A percentile compares a stretch with the other conserved stretches of the same genome.
Evolutionary conservation across 2,113 vertebrate genomes (phyloP).

Genomic region (Spheniscus mendiculus): DNA sequence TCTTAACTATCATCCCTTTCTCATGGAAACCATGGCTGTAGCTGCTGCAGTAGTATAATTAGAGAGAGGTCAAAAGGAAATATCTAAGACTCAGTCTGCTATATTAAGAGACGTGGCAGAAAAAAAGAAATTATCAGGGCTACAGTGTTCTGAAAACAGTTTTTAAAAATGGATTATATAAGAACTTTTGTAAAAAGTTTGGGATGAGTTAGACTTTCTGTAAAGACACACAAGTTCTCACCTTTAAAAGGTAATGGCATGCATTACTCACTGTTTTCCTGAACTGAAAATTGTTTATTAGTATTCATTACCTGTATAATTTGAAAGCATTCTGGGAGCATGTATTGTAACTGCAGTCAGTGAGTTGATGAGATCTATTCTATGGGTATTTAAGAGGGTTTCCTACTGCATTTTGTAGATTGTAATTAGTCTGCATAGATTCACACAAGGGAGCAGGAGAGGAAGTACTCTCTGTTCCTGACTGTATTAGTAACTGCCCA

Average conservation of each 20-base stretch:
- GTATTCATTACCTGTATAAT: neutral
- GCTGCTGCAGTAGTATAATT: neutral
- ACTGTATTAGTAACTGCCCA: neutral
- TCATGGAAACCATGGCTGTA: neutral
- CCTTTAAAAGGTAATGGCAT: neutral
- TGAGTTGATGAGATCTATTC: neutral
- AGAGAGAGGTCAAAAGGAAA: neutral
- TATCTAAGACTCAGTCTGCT: neutral
- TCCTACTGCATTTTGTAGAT: neutral
- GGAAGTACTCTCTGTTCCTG: neutral
- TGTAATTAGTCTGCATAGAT: neutral
- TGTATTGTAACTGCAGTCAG: neutral
- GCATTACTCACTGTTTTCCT: neutral
- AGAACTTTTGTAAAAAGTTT: neutral
- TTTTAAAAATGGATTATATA: neutral
- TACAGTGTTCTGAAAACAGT: neutral
- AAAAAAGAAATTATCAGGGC: rapidly evolving
- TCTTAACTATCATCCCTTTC: neutral
- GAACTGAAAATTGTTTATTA: neutral
- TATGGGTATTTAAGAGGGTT: neutral
- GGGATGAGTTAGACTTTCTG: neutral
- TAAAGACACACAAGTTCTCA: neutral
- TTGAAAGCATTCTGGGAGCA: neutral
- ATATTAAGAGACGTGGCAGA: rapidly evolving
- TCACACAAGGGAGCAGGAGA: neutral